Percentiles rank a stretch among this genome's conserved stretches.
Evolutionary conservation across 2,113 vertebrate species (phyloP).

Genomic region (Muntiacus reevesi): DNA sequence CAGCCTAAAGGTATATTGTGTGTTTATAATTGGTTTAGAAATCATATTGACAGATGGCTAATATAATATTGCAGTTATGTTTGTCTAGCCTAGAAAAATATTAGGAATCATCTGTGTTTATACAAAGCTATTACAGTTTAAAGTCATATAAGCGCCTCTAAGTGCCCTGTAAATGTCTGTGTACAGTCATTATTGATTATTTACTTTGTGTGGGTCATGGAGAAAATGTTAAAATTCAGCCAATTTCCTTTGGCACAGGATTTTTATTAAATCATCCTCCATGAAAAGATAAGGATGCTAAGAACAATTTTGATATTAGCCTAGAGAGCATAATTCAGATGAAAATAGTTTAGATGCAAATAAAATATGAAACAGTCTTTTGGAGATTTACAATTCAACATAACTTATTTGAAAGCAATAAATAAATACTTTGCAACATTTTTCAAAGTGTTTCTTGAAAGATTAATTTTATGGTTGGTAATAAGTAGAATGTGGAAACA

Average conservation of each 20-base stretch:
- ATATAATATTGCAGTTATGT: neutral
- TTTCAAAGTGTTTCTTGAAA: neutral
- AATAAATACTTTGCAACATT: neutral
- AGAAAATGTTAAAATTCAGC: neutral
- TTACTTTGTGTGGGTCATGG: neutral
- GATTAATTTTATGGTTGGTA: neutral
- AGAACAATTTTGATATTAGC: neutral
- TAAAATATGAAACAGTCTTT: neutral
- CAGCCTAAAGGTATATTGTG: neutral
- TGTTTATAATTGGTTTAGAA: neutral
- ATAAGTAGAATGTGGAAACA: neutral
- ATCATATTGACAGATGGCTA: neutral
- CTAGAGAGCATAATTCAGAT: neutral
- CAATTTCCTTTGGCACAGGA: neutral
- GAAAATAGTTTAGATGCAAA: neutral
- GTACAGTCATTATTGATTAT: neutral
- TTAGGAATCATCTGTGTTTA: conserved; percentile 12
- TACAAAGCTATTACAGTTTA: neutral
- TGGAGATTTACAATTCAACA: neutral
- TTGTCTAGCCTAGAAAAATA: neutral
- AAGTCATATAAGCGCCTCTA: neutral
- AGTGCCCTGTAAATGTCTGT: neutral
- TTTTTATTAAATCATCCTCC: neutral
- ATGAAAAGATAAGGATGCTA: neutral
- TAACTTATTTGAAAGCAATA: neutral